Percentiles rank a stretch among this genome's conserved stretches.
Evolutionary conservation across 2,113 vertebrate genomes (phyloP).

Genomic region (cat (Felis catus)): DNA sequence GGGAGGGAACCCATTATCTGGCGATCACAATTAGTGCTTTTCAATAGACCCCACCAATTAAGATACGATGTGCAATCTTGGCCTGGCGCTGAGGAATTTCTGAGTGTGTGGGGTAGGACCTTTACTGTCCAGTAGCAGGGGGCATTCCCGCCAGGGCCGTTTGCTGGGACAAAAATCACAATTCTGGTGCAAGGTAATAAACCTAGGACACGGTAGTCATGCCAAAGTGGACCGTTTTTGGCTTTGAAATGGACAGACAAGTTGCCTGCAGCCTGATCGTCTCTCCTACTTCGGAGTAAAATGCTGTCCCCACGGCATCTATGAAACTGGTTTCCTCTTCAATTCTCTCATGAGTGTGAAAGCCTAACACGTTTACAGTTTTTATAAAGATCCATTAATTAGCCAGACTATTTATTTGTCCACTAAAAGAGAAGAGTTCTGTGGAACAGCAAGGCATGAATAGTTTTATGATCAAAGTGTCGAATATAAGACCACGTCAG

Average conservation of each 20-base stretch:
- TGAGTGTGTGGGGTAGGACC: background rate
- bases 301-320: background rate
- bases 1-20: slow-evolving; percentile 28
- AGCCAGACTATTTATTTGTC: slow-evolving; percentile 66
- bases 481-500: background rate
- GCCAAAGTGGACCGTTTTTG: background rate
- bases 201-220: background rate
- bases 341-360: background rate
- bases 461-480: slow-evolving; percentile 8
- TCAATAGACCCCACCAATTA: background rate
- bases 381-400: slow-evolving; percentile 55
- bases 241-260: background rate
- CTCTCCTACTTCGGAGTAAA: background rate
- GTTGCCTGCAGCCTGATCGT: background rate
- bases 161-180: slow-evolving; percentile 21
- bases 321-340: slow-evolving; percentile 40
- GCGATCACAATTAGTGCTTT: slow-evolving; percentile 25
- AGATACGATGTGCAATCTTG: background rate
- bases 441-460: slow-evolving; percentile 31
- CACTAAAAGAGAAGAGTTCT: slow-evolving; percentile 40
- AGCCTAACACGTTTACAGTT: background rate
- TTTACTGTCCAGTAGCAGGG: background rate
- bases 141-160: background rate
- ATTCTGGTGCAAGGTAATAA: slow-evolving; percentile 6
- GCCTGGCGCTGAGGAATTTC: background rate